phyloP scores from a whole-genome alignment of 1,140 invertebrate species.

The Drosophila busckii region DNA sequence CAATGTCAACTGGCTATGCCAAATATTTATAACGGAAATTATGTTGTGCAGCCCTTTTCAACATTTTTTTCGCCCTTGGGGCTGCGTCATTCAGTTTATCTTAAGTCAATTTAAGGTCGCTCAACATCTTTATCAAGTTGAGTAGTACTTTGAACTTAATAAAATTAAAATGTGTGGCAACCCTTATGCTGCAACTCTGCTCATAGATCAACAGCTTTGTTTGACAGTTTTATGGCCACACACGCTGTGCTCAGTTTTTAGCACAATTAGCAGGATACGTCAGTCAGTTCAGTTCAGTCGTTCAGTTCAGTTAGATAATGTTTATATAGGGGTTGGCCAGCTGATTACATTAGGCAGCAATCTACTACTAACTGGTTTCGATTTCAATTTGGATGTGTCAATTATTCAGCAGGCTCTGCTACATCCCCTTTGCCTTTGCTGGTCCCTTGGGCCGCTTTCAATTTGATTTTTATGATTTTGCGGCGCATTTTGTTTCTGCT shows the following conservation, averaged over 20 bases:
- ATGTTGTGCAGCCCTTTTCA: constrained; percentile 63
- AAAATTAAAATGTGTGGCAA: constrained; percentile 12
- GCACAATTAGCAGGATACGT: constrained; percentile 46
- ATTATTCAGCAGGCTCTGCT: constrained; percentile 26
- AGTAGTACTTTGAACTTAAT: too few species aligned
- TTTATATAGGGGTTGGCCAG: background rate
- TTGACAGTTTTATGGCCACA: constrained; percentile 25
- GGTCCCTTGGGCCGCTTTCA: constrained; percentile 25
- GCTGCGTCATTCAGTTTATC: constrained; percentile 48
- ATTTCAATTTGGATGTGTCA: constrained; percentile 49
- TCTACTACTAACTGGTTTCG: constrained; percentile 23
- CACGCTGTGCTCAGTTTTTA: constrained; percentile 7
- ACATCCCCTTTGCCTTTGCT: constrained; percentile 18
- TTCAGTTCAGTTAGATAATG: too few species aligned
- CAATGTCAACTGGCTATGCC: constrained; percentile 60
- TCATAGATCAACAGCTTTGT: constrained; percentile 24
- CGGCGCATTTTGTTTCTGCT: constrained; percentile 37
- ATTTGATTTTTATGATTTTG: constrained; percentile 73
- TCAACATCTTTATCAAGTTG: constrained; percentile 5
- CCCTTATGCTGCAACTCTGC: background rate
- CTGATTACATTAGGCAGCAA: constrained; percentile 23
- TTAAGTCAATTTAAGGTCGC: constrained; percentile 62
- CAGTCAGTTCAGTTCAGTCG: too few species aligned
- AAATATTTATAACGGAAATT: constrained; percentile 74
- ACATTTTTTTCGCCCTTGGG: constrained; percentile 20